phyloP scores from a whole-genome alignment of 1,140 invertebrate genomes.

The Akabosia matsudoensis region DNA sequence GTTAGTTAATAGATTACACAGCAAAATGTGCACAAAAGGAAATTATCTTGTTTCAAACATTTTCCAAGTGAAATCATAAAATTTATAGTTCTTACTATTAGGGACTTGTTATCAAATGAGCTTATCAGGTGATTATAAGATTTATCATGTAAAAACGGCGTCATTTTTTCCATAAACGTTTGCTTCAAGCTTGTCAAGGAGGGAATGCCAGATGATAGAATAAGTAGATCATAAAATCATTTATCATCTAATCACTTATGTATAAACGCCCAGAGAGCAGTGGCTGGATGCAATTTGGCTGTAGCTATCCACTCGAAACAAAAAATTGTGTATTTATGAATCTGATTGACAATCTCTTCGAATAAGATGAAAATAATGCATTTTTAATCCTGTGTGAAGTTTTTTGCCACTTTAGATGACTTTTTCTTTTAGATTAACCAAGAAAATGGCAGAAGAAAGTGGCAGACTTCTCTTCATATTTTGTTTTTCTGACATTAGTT shows the following conservation, averaged over 20 bases:
- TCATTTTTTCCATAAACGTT: neutral
- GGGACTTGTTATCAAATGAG: conserved; percentile 1
- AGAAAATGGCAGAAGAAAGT: neutral
- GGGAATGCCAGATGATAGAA: neutral
- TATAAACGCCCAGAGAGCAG: no score
- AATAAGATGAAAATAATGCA: no score
- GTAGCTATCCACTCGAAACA: no score
- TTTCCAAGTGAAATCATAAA: neutral
- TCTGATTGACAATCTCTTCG: no score
- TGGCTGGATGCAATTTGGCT: no score
- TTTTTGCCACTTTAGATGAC: no score
- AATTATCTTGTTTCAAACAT: neutral
- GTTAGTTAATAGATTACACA: no score
- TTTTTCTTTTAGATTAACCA: no score
- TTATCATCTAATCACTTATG: neutral
- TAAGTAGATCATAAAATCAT: conserved; percentile 2
- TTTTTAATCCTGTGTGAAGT: no score
- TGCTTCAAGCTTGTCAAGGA: neutral
- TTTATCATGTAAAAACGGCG: conserved; percentile 17
- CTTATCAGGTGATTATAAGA: neutral
- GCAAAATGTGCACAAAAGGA: no score
- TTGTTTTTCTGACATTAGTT: neutral
- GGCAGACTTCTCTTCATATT: neutral
- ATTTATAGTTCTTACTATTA: neutral
- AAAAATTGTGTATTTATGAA: no score